Evolutionary conservation across 2,888 invertebrate species (phyloP), one percentile per base, ranked within the genome.

Genomic region (Stenodema calcarata): DNA sequence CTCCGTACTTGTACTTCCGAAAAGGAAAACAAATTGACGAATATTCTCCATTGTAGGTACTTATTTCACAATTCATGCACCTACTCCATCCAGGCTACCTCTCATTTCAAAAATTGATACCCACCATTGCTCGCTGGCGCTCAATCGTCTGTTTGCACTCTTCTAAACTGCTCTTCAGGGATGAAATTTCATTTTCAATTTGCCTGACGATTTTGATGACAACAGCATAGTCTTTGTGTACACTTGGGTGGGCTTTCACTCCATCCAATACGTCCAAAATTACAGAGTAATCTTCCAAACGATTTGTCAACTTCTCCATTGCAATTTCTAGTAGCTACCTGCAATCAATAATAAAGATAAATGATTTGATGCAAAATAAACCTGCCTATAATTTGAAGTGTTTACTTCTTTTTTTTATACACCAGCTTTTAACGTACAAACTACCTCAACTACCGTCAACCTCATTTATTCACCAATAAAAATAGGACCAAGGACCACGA

Each of bases 181-280:
- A 4, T 0, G n/a, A 18, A 42, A 80, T 27, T 50, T 30, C 12
- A 1, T 50, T 30, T 11, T 41, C 41, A 30, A 35, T 18, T 41
- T 70, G 30, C 35, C 18, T 23, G 16, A 82, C 16, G 14, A 41
- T 35, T 23, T 18, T n/a, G 23, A 28, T 1, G 16, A 82, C 16
- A 41, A 44, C 41, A 4, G 16, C 41, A 18, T 69, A 82, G 11
- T 82, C 62, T 69, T 11, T 18, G 9, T 18, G 6, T 9, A 23
- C 82, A 23, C 16, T 28, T 12, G 82, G 82, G 18, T 69, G 41
- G 0, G 62, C n/a, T 82, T 41, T 82, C 3, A 82, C 42, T 4
- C 82, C 82, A 23, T 82, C 82, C 82, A 82, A 82, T n/a, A 82
- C 27, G 41, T 82, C 62, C 2, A 82, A 12, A 35, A 82, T 69